A percentile compares a stretch with the other conserved stretches of the same genome.
Conservation (phyloP, 1,140 invertebrate genomes). For the Hylaeus volcanicus region DNA sequence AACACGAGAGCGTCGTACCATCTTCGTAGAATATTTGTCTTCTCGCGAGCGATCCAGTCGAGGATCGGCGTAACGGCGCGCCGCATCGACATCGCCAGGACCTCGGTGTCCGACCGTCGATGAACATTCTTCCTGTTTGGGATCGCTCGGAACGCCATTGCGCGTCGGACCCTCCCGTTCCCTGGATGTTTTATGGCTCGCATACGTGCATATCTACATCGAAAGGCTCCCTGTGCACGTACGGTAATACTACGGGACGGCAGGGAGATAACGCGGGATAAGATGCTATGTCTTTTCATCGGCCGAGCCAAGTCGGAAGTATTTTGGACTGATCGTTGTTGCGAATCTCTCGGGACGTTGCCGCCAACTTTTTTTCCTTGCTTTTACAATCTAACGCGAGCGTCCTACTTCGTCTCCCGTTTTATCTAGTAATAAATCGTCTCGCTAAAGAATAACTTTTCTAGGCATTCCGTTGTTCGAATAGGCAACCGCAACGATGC, state of each 20-base stretch:
- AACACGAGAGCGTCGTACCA: neutral
- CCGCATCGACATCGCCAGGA: slow-evolving; percentile 34
- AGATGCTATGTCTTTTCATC: slow-evolving; percentile 5
- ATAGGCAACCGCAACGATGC: too few relatives aligned
- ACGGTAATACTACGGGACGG: slow-evolving; percentile 54
- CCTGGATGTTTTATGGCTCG: slow-evolving; percentile 69
- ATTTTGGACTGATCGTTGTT: slow-evolving; percentile 6
- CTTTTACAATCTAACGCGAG: neutral
- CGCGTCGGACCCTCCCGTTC: slow-evolving; percentile 62
- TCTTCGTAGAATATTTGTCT: slow-evolving; percentile 50
- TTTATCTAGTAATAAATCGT: too few relatives aligned
- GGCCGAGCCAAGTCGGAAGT: slow-evolving; percentile 4
- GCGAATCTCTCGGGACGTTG: too few relatives aligned
- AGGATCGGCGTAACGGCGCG: slow-evolving; percentile 50
- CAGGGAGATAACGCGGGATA: slow-evolving; percentile 53
- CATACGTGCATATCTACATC: slow-evolving; percentile 66
- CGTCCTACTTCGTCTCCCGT: too few relatives aligned
- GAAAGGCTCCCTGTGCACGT: slow-evolving; percentile 66
- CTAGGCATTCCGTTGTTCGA: neutral
- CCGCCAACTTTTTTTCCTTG: neutral
- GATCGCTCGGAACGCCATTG: slow-evolving; percentile 63
- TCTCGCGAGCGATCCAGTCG: slow-evolving; percentile 49
- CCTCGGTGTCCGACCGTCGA: slow-evolving; percentile 58
- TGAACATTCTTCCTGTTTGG: slow-evolving; percentile 68
- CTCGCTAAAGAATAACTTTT: too few relatives aligned